A percentile compares a stretch with the other conserved stretches of the same genome.
phyloP scores from a whole-genome alignment of 2,797 vertebrate species.

The Eospalax fontanierii region DNA sequence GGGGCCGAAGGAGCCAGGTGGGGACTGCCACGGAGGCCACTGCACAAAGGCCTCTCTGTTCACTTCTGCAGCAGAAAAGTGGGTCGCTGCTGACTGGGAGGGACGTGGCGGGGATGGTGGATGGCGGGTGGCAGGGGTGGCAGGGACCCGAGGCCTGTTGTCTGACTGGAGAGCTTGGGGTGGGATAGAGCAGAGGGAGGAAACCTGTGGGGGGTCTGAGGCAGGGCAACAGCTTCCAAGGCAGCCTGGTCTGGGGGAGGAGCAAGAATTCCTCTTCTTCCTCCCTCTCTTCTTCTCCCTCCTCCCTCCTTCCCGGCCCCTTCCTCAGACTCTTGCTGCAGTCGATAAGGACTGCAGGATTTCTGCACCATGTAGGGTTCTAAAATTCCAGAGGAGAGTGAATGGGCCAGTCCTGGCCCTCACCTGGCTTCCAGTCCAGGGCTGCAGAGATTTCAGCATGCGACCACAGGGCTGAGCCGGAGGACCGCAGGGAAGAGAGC shows the following conservation, averaged over 20 bases:
- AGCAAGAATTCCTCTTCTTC: neutral
- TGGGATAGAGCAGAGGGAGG: neutral
- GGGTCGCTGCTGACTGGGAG: neutral
- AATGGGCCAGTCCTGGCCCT: neutral
- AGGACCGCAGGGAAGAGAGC: neutral
- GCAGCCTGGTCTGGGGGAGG: neutral
- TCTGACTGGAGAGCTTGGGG: neutral
- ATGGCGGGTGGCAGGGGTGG: neutral
- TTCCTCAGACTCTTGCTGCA: neutral
- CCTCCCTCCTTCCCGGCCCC: neutral
- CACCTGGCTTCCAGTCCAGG: neutral
- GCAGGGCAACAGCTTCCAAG: neutral
- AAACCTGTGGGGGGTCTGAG: too few relatives aligned
- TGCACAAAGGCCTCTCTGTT: conserved; percentile 76
- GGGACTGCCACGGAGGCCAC: neutral
- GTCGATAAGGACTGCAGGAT: too few relatives aligned
- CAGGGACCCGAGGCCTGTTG: rapidly evolving
- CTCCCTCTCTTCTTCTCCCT: rapidly evolving
- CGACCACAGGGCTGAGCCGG: neutral
- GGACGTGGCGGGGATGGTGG: neutral
- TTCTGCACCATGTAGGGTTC: neutral
- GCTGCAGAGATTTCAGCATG: rapidly evolving
- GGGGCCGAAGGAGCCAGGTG: neutral
- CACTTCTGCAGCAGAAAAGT: conserved; percentile 8
- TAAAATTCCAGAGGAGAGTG: neutral